A percentile compares a stretch with the other conserved stretches of the same genome.
Conservation (phyloP, 2,888 invertebrate species). For the Tetragonisca angustula region DNA sequence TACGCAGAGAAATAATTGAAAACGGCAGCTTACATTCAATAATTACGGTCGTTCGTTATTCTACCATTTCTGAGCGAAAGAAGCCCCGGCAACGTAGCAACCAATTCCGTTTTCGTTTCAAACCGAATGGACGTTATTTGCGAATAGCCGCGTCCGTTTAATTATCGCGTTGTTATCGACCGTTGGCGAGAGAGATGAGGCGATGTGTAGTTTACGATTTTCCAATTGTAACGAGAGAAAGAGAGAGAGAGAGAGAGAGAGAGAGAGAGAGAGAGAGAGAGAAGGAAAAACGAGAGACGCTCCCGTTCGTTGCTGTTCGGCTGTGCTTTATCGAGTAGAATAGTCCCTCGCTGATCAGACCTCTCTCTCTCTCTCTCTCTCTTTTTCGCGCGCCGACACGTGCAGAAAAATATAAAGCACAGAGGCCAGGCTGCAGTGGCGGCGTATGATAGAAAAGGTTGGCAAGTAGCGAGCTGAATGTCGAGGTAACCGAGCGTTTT, state of each 20-base stretch:
- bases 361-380: too few relatives aligned
- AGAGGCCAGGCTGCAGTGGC: constrained; percentile 9
- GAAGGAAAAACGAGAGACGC: too few relatives aligned
- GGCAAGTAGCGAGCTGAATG: constrained; percentile 40
- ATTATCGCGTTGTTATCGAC: constrained; percentile 18
- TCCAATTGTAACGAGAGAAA: not conserved
- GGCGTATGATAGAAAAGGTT: constrained; percentile 47
- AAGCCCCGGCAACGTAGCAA: not conserved
- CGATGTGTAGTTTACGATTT: not conserved
- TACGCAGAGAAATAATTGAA: constrained; percentile 20
- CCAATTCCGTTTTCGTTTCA: constrained; percentile 2
- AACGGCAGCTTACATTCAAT: constrained; percentile 11
- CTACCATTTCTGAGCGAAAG: not conserved
- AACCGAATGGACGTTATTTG: not conserved
- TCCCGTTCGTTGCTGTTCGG: not conserved
- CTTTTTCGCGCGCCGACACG: not conserved
- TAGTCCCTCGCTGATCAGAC: constrained; percentile 12
- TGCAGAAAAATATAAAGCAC: constrained; percentile 11
- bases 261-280: too few relatives aligned
- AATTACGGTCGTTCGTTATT: constrained; percentile 27
- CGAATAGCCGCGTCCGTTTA: constrained; percentile 14
- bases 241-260: too few relatives aligned
- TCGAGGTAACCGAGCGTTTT: constrained; percentile 43
- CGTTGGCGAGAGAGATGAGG: not conserved
- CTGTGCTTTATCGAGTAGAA: not conserved